Percentiles rank a stretch among this genome's conserved stretches.
phyloP scores from a whole-genome alignment of 2,797 vertebrate species.

The Myiotriccus ornatus region DNA sequence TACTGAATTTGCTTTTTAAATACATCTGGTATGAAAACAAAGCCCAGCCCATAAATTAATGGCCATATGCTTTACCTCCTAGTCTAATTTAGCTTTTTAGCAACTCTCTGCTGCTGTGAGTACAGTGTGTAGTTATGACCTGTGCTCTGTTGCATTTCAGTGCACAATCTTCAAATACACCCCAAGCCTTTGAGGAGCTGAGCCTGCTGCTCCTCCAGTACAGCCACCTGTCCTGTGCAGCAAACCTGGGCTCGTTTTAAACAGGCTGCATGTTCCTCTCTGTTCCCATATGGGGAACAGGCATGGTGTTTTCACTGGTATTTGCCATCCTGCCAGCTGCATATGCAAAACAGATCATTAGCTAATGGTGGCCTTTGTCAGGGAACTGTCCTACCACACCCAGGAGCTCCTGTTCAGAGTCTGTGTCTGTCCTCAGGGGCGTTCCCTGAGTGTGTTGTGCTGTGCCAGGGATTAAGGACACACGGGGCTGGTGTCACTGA shows the following conservation, averaged over 20 bases:
- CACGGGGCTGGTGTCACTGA: not conserved
- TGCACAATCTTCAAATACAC: not conserved
- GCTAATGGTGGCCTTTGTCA: not conserved
- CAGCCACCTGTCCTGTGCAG: not conserved
- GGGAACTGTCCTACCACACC: accelerated
- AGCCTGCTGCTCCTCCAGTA: not conserved
- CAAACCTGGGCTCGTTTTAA: not conserved
- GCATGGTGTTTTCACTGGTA: not conserved
- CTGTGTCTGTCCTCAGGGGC: not conserved
- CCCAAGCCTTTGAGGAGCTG: not conserved
- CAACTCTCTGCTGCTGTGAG: not conserved
- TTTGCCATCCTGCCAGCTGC: not conserved
- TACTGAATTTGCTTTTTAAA: not conserved
- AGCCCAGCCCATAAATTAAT: not conserved
- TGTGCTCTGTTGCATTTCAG: not conserved
- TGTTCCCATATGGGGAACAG: too few species aligned
- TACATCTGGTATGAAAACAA: not conserved
- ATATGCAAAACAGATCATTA: not conserved
- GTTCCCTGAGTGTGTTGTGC: accelerated
- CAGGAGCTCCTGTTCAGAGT: not conserved
- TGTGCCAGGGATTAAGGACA: accelerated
- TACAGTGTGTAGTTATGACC: accelerated
- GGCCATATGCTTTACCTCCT: not conserved
- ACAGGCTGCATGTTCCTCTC: not conserved
- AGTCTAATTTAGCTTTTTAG: not conserved